Conservation (phyloP, 2,113 vertebrate genomes). For the Pangasianodon gigas region DNA sequence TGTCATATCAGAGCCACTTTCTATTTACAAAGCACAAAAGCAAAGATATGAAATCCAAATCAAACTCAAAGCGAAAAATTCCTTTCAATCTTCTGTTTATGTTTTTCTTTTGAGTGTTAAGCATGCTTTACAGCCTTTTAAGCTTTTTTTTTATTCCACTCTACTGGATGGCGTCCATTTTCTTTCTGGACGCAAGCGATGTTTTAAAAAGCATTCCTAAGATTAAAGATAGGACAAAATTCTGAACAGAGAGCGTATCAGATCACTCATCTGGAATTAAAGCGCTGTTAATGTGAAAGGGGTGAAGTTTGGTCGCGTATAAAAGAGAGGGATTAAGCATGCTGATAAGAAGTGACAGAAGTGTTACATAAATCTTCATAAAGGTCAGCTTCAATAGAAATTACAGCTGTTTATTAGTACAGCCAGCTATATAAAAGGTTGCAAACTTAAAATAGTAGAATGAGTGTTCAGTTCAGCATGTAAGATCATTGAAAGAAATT, state of each 20-base stretch:
- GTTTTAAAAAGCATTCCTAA: constrained; percentile 65
- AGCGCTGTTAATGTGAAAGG: constrained; percentile 58
- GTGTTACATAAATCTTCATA: constrained; percentile 20
- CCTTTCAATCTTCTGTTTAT: constrained; percentile 41
- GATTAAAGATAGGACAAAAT: constrained; percentile 62
- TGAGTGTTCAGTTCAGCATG: neutral
- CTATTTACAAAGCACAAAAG: neutral
- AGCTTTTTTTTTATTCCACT: constrained; percentile 32
- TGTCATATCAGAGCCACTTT: constrained; percentile 13
- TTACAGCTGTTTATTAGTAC: constrained; percentile 7
- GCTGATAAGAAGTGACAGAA: constrained; percentile 33
- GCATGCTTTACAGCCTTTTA: constrained; percentile 32
- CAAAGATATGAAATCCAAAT: constrained; percentile 35
- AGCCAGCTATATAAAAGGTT: constrained; percentile 3
- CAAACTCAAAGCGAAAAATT: constrained; percentile 10
- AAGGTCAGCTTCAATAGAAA: constrained; percentile 27
- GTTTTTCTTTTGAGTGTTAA: constrained; percentile 56
- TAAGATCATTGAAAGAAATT: neutral
- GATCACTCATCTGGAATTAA: constrained; percentile 66
- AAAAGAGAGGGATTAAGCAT: constrained; percentile 18
- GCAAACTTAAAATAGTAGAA: neutral
- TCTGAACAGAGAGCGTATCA: constrained; percentile 61
- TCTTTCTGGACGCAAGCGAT: constrained; percentile 50
- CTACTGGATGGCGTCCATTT: constrained; percentile 54
- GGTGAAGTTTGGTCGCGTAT: constrained; percentile 46